A percentile compares a stretch with the other conserved stretches of the same genome.
Conservation (phyloP, 2,113 vertebrate species). For the Erythrolamprus reginae region DNA sequence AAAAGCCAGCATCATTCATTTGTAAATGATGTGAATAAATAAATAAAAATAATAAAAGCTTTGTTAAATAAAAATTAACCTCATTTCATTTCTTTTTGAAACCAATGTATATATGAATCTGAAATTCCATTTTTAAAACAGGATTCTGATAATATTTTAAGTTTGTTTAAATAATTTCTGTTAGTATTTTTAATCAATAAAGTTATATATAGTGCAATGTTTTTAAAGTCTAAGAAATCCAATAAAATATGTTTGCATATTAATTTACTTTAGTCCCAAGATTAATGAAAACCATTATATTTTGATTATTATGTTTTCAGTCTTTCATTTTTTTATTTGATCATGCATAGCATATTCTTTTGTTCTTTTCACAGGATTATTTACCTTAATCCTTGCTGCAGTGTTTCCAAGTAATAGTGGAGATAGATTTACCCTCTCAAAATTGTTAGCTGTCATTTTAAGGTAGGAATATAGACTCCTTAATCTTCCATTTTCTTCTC, state of each 20-base stretch:
- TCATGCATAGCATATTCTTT: background rate
- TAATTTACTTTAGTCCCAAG: background rate
- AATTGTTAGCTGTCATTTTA: conserved; percentile 87
- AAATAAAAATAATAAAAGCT: background rate
- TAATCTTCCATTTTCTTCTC: conserved; percentile 1
- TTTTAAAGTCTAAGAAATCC: background rate
- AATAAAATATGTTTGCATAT: background rate
- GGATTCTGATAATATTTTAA: background rate
- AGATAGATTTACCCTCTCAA: conserved; percentile 94
- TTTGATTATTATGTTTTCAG: background rate
- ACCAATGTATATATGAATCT: background rate
- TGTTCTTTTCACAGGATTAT: conserved; percentile 76
- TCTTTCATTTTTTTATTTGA: background rate
- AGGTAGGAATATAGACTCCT: conserved; percentile 72
- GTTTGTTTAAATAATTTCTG: background rate
- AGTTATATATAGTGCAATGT: background rate
- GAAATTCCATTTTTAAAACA: background rate
- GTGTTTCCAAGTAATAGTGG: conserved; percentile 97
- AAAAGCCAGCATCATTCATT: background rate
- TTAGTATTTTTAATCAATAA: background rate
- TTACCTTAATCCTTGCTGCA: conserved; percentile 89
- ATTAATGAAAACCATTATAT: background rate
- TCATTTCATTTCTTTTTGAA: background rate
- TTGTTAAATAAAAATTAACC: background rate
- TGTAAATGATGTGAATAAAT: background rate